These are phyloP conservation scores for Pachycephala philippinensis DNA, from an alignment of 2,113 vertebrate species.

Conservation along the genomic window DNA sequence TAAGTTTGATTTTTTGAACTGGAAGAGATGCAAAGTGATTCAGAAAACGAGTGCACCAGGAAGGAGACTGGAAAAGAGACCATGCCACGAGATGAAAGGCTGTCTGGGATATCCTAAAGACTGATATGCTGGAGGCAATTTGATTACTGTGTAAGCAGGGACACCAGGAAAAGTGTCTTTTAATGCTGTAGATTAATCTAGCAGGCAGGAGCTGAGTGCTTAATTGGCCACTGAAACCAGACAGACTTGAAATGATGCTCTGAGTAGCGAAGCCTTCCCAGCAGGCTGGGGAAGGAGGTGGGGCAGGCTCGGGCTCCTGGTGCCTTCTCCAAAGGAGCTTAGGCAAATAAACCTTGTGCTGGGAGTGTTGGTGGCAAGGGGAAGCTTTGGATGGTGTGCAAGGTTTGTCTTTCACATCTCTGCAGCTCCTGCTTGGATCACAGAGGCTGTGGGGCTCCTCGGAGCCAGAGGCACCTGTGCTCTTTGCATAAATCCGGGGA, in stretches of 20 bases:
- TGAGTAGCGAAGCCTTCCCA: not conserved
- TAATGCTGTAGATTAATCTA: not conserved
- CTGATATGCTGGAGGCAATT: not conserved
- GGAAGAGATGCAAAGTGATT: not conserved
- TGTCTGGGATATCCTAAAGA: not conserved
- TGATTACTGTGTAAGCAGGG: not conserved
- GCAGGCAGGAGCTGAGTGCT: not conserved
- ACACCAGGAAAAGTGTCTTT: not conserved
- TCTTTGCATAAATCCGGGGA: not conserved
- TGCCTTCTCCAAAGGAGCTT: not conserved
- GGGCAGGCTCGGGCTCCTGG: not conserved
- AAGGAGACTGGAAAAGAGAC: slow-evolving; percentile 17
- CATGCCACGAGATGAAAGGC: slow-evolving; percentile 19
- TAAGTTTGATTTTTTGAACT: not conserved
- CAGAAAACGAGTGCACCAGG: not conserved
- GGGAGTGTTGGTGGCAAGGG: not conserved
- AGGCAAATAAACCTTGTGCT: not conserved
- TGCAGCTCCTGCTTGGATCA: not conserved
- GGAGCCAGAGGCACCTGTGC: rapidly evolving
- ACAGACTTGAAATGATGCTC: not conserved
- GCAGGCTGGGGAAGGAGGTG: not conserved
- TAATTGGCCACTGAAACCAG: slow-evolving; percentile 28
- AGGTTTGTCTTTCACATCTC: not conserved
- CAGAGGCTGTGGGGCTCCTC: not conserved
- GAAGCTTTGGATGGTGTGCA: not conserved